Base-by-base conservation (phyloP, 2,888 invertebrate genomes). In the Pocota personata region DNA sequence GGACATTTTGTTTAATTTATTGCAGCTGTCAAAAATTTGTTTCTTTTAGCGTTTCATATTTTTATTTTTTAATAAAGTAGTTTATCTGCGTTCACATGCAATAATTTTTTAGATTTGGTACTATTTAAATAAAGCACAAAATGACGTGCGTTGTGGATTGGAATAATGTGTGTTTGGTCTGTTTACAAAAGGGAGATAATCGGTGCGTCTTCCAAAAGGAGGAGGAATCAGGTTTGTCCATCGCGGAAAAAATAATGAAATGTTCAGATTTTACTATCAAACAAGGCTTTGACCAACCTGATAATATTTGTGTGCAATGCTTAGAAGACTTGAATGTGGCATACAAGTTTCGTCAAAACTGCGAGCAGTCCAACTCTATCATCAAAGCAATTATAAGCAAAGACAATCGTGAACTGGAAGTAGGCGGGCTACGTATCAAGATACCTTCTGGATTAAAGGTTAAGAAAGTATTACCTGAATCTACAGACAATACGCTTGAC, bases 311-410 rank as follows among this genome's bases (percentile, higher is more conserved):
- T 62, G 50, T 72, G 0, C 87, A 88, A 7, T 92, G 92, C 37
- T 73, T 91, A 4, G 79, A 88, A 1, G 93, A 92, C 77, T 87
- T 92, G 1, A 89, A 89, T 57, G 88, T 90, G 1, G 90, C 92
- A 3, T 92, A 90, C 87, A 89, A 90, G 24, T 92, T 92, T 79
- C 90, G 90, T 0, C 90, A 89, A 40, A 92, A 91, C 66, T 92
- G 92, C 50, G 89, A 91, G 43, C 89, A 90, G n/a, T 91, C 92
- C 0, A 89, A 90, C 43, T 89, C 91, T 3, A 89, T 92, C 3
- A 90, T 92, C 21, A 90, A 86, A 62, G 88, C 89, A 14, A 89
- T 90, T 69, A 72, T 87, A 0, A 89, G 35, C 82, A 88, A 82
- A 46, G 67, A 66, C 19, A 21, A 84, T 71, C 69, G 77, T 66